Conservation (phyloP, 2,113 vertebrate genomes). For the Dicentrarchus labrax region DNA sequence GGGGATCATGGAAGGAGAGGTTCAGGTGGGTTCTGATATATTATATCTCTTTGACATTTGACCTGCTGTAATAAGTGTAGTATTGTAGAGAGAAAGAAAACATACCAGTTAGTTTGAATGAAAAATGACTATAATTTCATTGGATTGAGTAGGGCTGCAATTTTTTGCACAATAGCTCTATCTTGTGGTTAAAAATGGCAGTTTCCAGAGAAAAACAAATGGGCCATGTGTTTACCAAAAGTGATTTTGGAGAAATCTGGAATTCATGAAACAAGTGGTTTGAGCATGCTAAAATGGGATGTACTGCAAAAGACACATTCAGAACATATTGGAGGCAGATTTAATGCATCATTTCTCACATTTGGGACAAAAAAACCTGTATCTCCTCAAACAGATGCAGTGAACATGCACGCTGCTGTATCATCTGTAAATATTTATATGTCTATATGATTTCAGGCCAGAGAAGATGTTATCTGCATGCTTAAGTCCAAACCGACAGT, state of each 20-base stretch:
- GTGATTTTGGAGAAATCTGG: neutral
- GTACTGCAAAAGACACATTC: neutral
- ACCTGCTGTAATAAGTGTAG: neutral
- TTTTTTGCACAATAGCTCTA: conserved; percentile 61
- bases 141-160: neutral
- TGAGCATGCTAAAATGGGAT: neutral
- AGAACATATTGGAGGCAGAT: too few relatives aligned
- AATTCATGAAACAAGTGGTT: neutral
- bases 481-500: conserved; percentile 90
- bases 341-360: neutral
- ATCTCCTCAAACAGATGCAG: neutral
- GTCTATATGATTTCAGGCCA: conserved; percentile 84
- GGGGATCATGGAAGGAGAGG: conserved; percentile 97
- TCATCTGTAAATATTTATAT: neutral
- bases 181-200: conserved; percentile 69
- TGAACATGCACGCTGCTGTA: neutral
- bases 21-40: conserved; percentile 87
- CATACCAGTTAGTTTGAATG: neutral
- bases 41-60: neutral
- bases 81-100: neutral
- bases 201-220: neutral
- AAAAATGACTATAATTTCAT: neutral
- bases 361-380: neutral
- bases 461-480: conserved; percentile 95
- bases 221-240: neutral